These are phyloP conservation scores for Lepisosteus osseus DNA, from an alignment of 2,113 vertebrate species.

Conservation along the genomic window DNA sequence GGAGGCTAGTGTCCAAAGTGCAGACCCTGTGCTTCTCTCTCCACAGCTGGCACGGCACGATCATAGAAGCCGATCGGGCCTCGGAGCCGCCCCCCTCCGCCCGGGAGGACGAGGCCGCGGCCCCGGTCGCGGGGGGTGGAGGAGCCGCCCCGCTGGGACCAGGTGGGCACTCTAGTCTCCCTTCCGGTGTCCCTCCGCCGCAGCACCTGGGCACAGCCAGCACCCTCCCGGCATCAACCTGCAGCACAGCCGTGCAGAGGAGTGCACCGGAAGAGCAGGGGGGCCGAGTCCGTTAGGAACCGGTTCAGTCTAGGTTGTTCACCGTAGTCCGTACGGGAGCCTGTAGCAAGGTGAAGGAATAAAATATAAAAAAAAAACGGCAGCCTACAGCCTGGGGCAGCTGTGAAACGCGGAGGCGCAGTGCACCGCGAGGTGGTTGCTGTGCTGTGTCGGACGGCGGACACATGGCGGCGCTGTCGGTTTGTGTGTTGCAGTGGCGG, in stretches of 20 bases:
- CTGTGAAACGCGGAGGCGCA: no score
- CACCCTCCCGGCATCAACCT: background rate
- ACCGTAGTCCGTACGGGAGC: no score
- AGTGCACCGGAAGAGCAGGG: no score
- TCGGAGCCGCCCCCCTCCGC: constrained; percentile 59
- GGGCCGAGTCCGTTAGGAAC: no score
- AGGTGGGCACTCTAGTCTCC: constrained; percentile 53
- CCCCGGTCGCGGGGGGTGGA: constrained; percentile 18
- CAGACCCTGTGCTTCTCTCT: background rate
- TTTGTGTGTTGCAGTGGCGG: background rate
- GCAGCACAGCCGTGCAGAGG: no score
- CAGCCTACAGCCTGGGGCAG: no score
- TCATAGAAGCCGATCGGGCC: constrained; percentile 75
- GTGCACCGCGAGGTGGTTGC: no score
- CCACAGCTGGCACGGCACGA: constrained; percentile 74
- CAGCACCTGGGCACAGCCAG: background rate
- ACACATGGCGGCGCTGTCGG: background rate
- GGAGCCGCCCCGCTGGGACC: constrained; percentile 36
- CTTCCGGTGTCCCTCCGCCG: no score
- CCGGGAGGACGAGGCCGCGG: constrained; percentile 47
- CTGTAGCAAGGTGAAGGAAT: no score
- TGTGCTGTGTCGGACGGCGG: no score
- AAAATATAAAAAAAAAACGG: no score
- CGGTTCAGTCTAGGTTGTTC: no score
- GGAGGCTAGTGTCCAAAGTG: background rate